Percentiles rank a stretch among this genome's conserved stretches.
phyloP scores from a whole-genome alignment of 2,113 vertebrate species.

The Phalacrocorax brasilianus region DNA sequence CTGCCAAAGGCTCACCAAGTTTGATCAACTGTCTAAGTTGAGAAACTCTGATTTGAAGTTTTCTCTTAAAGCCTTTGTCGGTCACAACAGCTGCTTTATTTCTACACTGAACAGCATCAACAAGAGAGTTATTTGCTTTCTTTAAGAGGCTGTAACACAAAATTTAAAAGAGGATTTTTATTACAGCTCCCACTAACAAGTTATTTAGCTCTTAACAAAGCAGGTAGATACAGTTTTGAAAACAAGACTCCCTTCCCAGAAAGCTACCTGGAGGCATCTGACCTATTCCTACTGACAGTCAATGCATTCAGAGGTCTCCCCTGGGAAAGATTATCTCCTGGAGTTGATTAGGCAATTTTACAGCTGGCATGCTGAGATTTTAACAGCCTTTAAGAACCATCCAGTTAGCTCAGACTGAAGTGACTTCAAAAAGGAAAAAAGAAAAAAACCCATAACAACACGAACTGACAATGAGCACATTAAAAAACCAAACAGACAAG shows the following conservation, averaged over 20 bases:
- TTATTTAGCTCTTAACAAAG: neutral
- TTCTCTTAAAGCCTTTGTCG: neutral
- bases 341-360: constrained; percentile 8
- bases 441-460: neutral
- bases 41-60: neutral
- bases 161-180: neutral
- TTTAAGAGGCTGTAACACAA: neutral
- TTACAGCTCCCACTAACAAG: neutral
- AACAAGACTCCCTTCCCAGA: neutral
- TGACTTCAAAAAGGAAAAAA: neutral
- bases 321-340: neutral
- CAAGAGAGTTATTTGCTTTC: neutral
- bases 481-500: neutral
- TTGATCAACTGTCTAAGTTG: neutral
- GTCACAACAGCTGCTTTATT: constrained; percentile 20
- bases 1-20: neutral
- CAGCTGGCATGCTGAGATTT: neutral
- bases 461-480: neutral
- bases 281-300: neutral
- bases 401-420: neutral
- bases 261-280: constrained; percentile 10
- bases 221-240: neutral
- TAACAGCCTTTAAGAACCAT: neutral
- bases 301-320: neutral
- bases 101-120: neutral